Percentiles rank a stretch among this genome's conserved stretches.
Conservation (phyloP, 53 echinoderm and acorn worm genomes). For the Actinopyga echinites region DNA sequence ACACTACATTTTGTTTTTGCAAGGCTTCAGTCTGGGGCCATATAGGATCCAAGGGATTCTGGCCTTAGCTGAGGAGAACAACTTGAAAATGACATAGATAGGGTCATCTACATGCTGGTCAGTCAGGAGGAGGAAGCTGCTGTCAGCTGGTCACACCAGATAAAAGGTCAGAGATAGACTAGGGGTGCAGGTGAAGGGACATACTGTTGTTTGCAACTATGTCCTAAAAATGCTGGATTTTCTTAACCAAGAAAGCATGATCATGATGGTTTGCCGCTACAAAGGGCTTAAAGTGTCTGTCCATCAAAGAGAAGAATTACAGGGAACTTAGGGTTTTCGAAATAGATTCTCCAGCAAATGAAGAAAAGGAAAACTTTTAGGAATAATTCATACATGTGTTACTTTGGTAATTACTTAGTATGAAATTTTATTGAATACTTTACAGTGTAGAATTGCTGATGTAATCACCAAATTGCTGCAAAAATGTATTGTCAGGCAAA, state of each 20-base stretch:
- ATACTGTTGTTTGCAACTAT: neutral
- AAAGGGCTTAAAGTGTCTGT: too few relatives aligned
- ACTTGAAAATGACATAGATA: neutral
- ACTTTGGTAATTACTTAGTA: too few relatives aligned
- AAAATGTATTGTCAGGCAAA: too few relatives aligned
- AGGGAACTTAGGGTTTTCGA: too few relatives aligned
- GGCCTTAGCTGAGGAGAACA: neutral
- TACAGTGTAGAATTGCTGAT: too few relatives aligned
- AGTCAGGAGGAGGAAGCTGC: constrained; percentile 10
- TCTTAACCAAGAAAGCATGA: neutral
- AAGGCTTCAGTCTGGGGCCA: constrained; percentile 23
- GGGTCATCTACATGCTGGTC: constrained; percentile 31
- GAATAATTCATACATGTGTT: too few relatives aligned
- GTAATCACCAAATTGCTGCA: too few relatives aligned
- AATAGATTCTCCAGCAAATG: too few relatives aligned
- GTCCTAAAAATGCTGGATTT: neutral
- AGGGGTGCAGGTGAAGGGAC: neutral
- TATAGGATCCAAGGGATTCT: too few relatives aligned
- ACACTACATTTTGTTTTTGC: constrained; percentile 10
- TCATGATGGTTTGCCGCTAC: neutral
- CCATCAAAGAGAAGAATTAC: too few relatives aligned
- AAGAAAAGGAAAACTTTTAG: too few relatives aligned
- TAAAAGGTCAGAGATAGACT: constrained; percentile 14
- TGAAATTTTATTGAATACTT: too few relatives aligned
- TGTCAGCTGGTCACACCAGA: constrained; percentile 25